These are phyloP conservation scores for Acleris laterana DNA, from an alignment of 2,888 invertebrate species.

Conservation along the genomic window DNA sequence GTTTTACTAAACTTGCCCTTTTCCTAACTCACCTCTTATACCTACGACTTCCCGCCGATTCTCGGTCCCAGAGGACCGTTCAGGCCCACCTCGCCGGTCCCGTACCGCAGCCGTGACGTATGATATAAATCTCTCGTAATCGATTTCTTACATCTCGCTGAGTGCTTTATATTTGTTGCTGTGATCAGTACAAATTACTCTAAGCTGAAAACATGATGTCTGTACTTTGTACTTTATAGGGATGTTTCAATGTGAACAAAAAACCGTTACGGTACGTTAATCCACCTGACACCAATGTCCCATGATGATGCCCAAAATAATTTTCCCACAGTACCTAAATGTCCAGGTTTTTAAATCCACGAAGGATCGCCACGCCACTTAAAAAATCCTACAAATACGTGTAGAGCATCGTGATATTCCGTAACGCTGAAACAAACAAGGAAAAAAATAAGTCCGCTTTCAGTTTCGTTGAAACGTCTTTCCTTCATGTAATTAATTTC, in stretches of 20 bases:
- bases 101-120: constrained; percentile 4
- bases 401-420: too few species aligned
- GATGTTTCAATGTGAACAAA: not conserved
- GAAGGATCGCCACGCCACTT: too few species aligned
- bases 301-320: too few species aligned
- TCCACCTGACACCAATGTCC: too few species aligned
- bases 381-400: too few species aligned
- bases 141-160: constrained; percentile 30
- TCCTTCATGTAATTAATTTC: too few species aligned
- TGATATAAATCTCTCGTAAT: constrained; percentile 27
- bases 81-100: constrained; percentile 2
- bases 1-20: constrained; percentile 8
- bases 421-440: too few species aligned
- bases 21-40: constrained; percentile 7
- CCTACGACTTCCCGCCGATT: constrained; percentile 2
- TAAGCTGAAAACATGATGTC: not conserved
- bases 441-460: too few species aligned
- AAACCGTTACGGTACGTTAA: too few species aligned
- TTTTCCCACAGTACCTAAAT: too few species aligned
- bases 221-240: not conserved
- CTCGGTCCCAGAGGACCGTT: not conserved
- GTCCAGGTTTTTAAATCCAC: not conserved
- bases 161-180: constrained; percentile 27
- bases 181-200: constrained; percentile 23
- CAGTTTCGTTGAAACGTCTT: too few species aligned